These are phyloP conservation scores for Catharus ustulatus DNA, from an alignment of 2,797 vertebrate species.

Conservation along the genomic window DNA sequence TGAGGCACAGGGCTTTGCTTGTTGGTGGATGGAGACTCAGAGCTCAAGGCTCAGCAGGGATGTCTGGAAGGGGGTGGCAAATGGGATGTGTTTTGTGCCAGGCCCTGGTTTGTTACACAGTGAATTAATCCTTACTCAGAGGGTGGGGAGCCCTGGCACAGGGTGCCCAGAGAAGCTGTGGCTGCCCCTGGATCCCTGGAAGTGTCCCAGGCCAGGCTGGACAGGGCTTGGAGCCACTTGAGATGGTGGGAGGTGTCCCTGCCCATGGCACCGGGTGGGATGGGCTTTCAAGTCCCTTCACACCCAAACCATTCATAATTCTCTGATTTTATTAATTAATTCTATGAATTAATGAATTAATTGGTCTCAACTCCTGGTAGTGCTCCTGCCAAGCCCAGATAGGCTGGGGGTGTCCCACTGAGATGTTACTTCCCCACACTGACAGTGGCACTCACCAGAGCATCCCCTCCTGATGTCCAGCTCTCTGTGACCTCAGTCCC, in stretches of 20 bases:
- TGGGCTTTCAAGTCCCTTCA: background rate
- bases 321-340: background rate
- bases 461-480: background rate
- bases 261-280: too few species aligned
- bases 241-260: accelerated
- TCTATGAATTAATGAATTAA: background rate
- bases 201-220: background rate
- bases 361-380: background rate
- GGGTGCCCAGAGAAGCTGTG: background rate
- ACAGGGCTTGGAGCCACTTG: accelerated
- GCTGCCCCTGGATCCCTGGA: background rate
- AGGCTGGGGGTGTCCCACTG: accelerated
- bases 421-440: background rate
- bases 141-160: background rate
- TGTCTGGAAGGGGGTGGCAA: background rate
- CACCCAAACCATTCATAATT: background rate
- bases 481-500: accelerated
- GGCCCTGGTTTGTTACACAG: background rate
- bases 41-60: background rate
- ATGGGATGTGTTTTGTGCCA: background rate
- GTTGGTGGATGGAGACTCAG: background rate
- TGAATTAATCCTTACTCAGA: background rate
- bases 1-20: background rate
- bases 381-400: background rate
- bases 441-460: background rate